Evolutionary conservation across 2,113 vertebrate genomes (phyloP).

Genomic region (Lepus europaeus): DNA sequence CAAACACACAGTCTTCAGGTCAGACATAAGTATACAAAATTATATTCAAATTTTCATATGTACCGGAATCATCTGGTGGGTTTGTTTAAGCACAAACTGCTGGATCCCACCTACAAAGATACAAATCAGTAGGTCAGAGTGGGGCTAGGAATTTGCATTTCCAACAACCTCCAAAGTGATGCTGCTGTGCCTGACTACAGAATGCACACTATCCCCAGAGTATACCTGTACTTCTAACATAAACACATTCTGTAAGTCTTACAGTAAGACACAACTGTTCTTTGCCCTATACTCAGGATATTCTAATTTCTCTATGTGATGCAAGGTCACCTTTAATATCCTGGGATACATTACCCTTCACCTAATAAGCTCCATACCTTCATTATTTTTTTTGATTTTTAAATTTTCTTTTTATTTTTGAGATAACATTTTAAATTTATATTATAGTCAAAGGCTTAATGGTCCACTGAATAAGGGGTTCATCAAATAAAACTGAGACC

Average conservation of each 20-base stretch:
- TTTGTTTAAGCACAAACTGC: neutral
- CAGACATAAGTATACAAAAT: neutral
- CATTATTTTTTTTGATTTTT: slow-evolving; percentile 13
- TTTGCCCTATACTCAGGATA: neutral
- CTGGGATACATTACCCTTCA: neutral
- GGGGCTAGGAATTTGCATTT: slow-evolving; percentile 31
- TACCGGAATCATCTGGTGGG: neutral
- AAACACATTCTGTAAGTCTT: neutral
- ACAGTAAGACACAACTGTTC: neutral
- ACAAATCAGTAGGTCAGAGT: neutral
- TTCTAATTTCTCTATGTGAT: slow-evolving; percentile 40
- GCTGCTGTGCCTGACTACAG: neutral
- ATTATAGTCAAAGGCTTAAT: too few relatives aligned
- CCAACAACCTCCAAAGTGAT: neutral
- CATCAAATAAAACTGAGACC: too few relatives aligned
- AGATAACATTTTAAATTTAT: too few relatives aligned
- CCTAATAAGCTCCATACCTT: neutral
- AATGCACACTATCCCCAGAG: neutral
- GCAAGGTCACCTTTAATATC: slow-evolving; percentile 37
- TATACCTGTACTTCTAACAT: neutral
- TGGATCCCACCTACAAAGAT: neutral
- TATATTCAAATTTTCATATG: neutral
- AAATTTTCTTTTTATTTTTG: too few relatives aligned
- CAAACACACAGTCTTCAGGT: neutral
- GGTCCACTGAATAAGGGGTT: too few relatives aligned